Evolutionary conservation across 1,140 invertebrate genomes (phyloP).

Genomic region (Dufourea novaeangliae): DNA sequence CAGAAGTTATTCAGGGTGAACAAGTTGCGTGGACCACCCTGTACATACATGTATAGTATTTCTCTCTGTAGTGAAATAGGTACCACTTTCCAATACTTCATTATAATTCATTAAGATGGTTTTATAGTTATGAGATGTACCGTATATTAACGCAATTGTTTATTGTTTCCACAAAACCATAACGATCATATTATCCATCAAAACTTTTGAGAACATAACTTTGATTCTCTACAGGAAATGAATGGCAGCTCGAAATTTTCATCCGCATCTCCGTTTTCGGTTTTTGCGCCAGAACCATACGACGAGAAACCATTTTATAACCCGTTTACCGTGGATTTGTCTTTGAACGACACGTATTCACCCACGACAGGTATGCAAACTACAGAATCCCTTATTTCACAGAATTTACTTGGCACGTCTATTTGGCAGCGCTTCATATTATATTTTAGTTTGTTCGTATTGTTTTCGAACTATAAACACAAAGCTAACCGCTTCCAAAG

Average conservation of each 20-base stretch:
- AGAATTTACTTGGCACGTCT: conserved; percentile 39
- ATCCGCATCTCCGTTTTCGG: conserved; percentile 45
- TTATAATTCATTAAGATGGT: too few species aligned
- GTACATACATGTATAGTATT: too few species aligned
- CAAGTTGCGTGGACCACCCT: too few species aligned
- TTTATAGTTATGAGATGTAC: too few species aligned
- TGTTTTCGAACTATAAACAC: conserved; percentile 18
- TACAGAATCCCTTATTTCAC: background rate
- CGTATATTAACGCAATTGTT: too few species aligned
- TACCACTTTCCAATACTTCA: too few species aligned
- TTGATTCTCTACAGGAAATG: conserved; percentile 60
- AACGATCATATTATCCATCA: too few species aligned
- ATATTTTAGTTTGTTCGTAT: conserved; percentile 17
- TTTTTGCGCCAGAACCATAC: conserved; percentile 38
- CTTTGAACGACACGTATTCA: conserved; percentile 63
- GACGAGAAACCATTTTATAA: conserved; percentile 75
- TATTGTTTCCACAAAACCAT: too few species aligned
- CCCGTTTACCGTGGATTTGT: conserved; percentile 71
- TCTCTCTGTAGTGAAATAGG: too few species aligned
- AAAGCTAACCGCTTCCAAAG: conserved; percentile 17
- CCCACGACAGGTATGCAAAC: conserved; percentile 66
- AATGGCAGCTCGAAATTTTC: conserved; percentile 68
- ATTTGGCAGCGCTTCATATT: conserved; percentile 32
- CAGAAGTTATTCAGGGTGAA: too few species aligned
- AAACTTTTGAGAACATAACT: too few species aligned